Conservation (phyloP, 2,113 vertebrate genomes). For the Anguilla japonica region DNA sequence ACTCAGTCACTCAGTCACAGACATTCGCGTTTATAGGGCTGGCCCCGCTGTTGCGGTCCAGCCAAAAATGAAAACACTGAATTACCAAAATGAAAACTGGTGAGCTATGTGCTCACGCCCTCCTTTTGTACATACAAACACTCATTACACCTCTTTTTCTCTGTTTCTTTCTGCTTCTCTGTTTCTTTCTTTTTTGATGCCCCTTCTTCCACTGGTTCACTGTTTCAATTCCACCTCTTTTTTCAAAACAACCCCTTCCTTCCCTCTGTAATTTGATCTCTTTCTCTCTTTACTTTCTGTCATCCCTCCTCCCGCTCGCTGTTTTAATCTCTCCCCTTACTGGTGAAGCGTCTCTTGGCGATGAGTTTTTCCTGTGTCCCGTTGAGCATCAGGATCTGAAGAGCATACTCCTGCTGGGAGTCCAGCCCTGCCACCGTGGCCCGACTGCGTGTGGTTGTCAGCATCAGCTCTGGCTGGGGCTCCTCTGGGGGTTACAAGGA, state of each 20-base stretch:
- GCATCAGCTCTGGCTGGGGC: constrained; percentile 86
- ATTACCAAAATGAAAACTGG: not conserved
- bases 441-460: constrained; percentile 85
- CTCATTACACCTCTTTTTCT: not conserved
- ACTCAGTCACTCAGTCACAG: too few relatives aligned
- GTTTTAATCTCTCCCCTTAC: constrained; percentile 66
- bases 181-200: not conserved
- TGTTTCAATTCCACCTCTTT: too few relatives aligned
- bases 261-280: not conserved
- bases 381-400: constrained; percentile 82
- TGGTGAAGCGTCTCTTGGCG: constrained; percentile 85
- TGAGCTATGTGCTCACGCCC: too few relatives aligned
- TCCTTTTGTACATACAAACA: not conserved
- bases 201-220: not conserved
- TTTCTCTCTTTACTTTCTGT: not conserved
- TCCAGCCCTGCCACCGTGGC: constrained; percentile 86
- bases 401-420: constrained; percentile 79
- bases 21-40: too few relatives aligned
- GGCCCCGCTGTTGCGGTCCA: too few relatives aligned
- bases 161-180: not conserved
- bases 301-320: not conserved
- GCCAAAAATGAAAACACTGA: too few relatives aligned
- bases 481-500: constrained; percentile 67
- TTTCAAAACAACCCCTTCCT: not conserved
- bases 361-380: constrained; percentile 79